Evolutionary conservation across 2,888 invertebrate species (phyloP), one percentile per base, ranked within the genome.

Genomic region (Agrotis segetum): DNA sequence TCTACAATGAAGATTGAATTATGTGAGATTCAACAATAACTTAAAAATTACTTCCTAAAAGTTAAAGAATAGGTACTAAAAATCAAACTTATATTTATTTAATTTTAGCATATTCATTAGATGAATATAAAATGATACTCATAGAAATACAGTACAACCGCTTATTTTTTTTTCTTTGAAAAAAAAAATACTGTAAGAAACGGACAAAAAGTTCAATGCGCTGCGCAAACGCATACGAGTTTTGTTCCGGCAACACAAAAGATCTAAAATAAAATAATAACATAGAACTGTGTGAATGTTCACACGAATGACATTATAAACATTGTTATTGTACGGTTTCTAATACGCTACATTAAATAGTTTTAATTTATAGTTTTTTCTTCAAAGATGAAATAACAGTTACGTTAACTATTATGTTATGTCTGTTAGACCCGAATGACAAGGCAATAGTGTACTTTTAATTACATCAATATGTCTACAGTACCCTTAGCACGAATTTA

Each of bases 281-380:
- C 81, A 85, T 88, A 87, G 56, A 56, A 89, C 75, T 77, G 85
- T 92, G 92, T 86, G 92, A 92, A 92, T 68, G 70, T 89, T 91
- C 90, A 74, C 90, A 89, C 85, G 81, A 71, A 58, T 73, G 83
- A 82, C 77, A 84, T 84, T 82, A 81, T 62, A 69, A 71, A 77
- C 66, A 74, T 16, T 67, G 56, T 68, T 79, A 74, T 62, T 77
- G 63, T 55, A 61, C 52, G 75, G 75, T 85, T 86, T 87, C 79
- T 81, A 85, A 84, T 83, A 79, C 44, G 72, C 69, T 68, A 81
- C 67, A 67, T 60, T 2, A 67, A 69, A 75, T 64, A 21, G 3
- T 52, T 59, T 49, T 62, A 21, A 63, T 34, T 62, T 49, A 46
- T 47, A 40, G 21, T 7, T 40, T 50, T n/a, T 24, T 44, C 40